Percentiles rank a stretch among this genome's conserved stretches.
phyloP scores from a whole-genome alignment of 2,888 invertebrate species.

The Minunthozetes semirufus region DNA sequence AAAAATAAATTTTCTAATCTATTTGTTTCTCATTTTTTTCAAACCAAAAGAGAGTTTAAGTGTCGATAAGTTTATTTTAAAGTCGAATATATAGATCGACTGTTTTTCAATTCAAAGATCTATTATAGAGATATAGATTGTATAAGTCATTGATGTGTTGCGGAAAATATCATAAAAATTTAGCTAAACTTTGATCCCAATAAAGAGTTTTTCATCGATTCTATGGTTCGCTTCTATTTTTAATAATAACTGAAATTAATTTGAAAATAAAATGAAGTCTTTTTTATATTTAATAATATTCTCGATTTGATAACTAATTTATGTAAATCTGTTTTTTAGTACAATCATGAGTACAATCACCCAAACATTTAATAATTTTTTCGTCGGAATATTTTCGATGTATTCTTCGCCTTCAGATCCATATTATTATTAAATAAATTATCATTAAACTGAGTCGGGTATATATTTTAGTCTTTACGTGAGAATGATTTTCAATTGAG shows the following conservation, averaged over 20 bases:
- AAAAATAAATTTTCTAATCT: constrained; percentile 8
- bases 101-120: background rate
- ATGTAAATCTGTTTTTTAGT: constrained; percentile 15
- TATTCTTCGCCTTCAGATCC: constrained; percentile 17
- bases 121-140: background rate
- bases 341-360: constrained; percentile 29
- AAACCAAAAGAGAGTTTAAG: background rate
- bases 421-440: constrained; percentile 4
- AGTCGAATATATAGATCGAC: constrained; percentile 13
- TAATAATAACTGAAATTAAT: no score
- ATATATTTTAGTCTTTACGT: constrained; percentile 27
- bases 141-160: background rate
- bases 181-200: no score
- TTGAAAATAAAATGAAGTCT: background rate
- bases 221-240: no score
- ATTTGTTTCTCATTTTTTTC: background rate
- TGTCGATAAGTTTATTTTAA: background rate
- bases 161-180: background rate
- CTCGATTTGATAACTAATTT: constrained; percentile 5
- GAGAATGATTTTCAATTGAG: constrained; percentile 31
- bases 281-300: background rate
- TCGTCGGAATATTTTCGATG: background rate
- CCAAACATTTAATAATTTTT: background rate
- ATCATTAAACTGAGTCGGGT: background rate
- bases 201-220: background rate